These are phyloP conservation scores for Dasypogon diadema DNA, from an alignment of 2,888 invertebrate species.

Conservation along the genomic window DNA sequence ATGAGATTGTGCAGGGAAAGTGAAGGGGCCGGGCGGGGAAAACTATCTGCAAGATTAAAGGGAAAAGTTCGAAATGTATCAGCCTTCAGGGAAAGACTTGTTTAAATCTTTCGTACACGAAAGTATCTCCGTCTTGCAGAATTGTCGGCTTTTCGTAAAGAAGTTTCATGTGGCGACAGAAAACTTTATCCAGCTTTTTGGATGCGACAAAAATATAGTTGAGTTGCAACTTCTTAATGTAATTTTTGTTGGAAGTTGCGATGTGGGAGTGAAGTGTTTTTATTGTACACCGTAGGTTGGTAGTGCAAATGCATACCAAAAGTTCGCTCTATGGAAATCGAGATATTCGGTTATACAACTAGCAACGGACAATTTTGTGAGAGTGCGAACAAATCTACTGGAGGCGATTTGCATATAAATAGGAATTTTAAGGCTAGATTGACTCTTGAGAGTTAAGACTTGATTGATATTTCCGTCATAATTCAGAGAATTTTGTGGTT, in stretches of 20 bases:
- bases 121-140: constrained; percentile 11
- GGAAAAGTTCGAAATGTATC: constrained; percentile 21
- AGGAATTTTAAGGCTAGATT: constrained; percentile 23
- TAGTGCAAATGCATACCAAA: no score
- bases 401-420: constrained; percentile 18
- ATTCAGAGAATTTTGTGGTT: no score
- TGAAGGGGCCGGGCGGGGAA: not conserved
- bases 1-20: constrained; percentile 16
- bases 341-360: constrained; percentile 6
- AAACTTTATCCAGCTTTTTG: constrained; percentile 25
- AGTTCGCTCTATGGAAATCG: constrained; percentile 6
- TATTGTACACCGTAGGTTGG: no score
- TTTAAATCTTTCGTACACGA: constrained; percentile 11
- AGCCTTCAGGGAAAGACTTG: constrained; percentile 5
- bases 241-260: constrained; percentile 8
- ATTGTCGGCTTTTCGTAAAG: not conserved
- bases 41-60: constrained; percentile 36
- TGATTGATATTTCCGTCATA: no score
- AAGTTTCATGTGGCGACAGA: constrained; percentile 36
- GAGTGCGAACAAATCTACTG: constrained; percentile 7
- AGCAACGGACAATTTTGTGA: not conserved
- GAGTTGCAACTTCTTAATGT: constrained; percentile 24
- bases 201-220: constrained; percentile 36
- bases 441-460: not conserved
- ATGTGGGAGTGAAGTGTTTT: not conserved